Base-by-base conservation (phyloP, 2,113 vertebrate genomes). In the Erpornis zantholeuca region DNA sequence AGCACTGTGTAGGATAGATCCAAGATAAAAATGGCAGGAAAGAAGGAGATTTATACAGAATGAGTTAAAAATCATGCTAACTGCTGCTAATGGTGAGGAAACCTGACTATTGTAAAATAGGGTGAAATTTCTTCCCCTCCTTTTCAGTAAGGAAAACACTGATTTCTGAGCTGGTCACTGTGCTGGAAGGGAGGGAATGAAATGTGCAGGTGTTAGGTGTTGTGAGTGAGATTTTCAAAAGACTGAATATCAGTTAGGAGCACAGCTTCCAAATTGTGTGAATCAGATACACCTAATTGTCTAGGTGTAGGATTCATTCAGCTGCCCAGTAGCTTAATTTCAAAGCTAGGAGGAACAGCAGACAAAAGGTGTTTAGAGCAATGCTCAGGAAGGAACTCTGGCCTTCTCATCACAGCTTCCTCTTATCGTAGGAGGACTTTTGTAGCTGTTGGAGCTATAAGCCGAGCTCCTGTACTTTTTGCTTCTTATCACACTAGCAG, bases 61-160 rank as follows among this genome's bases (percentile, higher is more conserved):
- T 1, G 0, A 77, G 36, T 60, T 80, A 35, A 89, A 88, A 85
- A 20, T 19, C 50, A 54, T 21, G 9, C 18, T 65, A 59, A 47
- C 22, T 73, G 31, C 59, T 83, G 59, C 16, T 70, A 84, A 54
- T 15, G 35, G 5, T 47, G 27, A 80, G 36, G 45, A 76, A 72
- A 65, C 22, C 40, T 2, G 7, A 35, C 16, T 85, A 0, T 21
- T 10, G 0, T n/a, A 80, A 76, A n/a, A n/a, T n/a, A n/a, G 31
- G 3, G 33, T 44, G 57, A 44, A 76, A 53, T 65, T 27, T 60
- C 56, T 72, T 47, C 6, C 20, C 13, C 31, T 82, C 31, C 29
- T 94, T 85, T 80, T 69, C 45, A 53, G 19, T 45, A 44, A 40
- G 57, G 53, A 75, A 49, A 88, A 57, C 18, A 17, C 2, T 9